Evolutionary conservation across 1,140 invertebrate genomes (phyloP).

Genomic region (Bombus sylvicola): DNA sequence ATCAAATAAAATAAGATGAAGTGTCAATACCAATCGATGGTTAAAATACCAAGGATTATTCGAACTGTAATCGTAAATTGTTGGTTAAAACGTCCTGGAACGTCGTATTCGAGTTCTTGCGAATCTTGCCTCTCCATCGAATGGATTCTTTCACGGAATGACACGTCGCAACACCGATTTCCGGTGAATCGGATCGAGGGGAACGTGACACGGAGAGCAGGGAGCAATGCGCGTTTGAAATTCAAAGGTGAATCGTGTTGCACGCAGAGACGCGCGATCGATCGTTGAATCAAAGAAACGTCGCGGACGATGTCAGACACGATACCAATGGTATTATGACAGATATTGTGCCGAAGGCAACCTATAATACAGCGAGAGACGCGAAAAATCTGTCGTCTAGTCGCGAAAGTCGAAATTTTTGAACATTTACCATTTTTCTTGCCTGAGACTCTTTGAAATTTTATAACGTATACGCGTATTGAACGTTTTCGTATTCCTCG

Average conservation of each 20-base stretch:
- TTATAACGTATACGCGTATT: background rate
- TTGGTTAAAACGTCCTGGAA: too few relatives aligned
- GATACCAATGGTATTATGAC: conserved; percentile 43
- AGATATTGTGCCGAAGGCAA: conserved; percentile 38
- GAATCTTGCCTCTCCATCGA: background rate
- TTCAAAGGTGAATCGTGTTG: conserved; percentile 41
- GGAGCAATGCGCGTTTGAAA: conserved; percentile 45
- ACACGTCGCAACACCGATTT: conserved; percentile 37
- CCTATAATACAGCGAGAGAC: conserved; percentile 5
- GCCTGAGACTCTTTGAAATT: background rate
- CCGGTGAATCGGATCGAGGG: conserved; percentile 21
- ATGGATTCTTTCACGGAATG: conserved; percentile 14
- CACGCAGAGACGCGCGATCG: conserved; percentile 40
- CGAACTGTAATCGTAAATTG: background rate
- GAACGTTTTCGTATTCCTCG: background rate
- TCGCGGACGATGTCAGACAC: conserved; percentile 6
- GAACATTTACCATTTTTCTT: background rate
- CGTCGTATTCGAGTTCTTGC: too few relatives aligned
- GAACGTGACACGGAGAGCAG: too few relatives aligned
- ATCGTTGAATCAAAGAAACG: conserved; percentile 43
- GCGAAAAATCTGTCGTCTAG: conserved; percentile 5
- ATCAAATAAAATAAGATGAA: too few relatives aligned
- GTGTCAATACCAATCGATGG: background rate
- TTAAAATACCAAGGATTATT: background rate
- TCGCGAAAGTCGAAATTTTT: conserved; percentile 13